Conservation (phyloP, 2,888 invertebrate genomes). For the Scotopteryx bipunctaria region DNA sequence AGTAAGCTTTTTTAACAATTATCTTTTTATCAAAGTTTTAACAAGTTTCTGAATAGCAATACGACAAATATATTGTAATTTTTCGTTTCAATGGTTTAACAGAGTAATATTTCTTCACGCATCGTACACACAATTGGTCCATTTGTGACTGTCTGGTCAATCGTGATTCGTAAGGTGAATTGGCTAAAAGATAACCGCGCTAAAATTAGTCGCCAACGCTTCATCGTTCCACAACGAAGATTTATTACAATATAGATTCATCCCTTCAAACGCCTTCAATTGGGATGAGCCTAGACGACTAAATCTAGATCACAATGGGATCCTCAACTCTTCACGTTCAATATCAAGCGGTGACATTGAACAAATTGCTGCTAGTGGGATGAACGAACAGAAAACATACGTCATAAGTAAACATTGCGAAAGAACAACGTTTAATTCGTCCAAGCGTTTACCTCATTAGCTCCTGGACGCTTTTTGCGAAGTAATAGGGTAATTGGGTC, state of each 20-base stretch:
- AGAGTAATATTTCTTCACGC: slow-evolving; percentile 10
- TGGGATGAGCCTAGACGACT: slow-evolving; percentile 2
- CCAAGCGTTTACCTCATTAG: slow-evolving; percentile 59
- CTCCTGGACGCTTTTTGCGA: slow-evolving; percentile 47
- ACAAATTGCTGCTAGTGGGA: slow-evolving; percentile 25
- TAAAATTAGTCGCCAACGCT: slow-evolving; percentile 12
- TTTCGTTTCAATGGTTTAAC: not conserved
- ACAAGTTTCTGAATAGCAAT: no score
- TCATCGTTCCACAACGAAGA: slow-evolving; percentile 20
- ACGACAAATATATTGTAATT: not conserved
- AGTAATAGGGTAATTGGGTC: slow-evolving; percentile 48
- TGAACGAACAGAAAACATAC: slow-evolving; percentile 6
- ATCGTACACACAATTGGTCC: slow-evolving; percentile 3
- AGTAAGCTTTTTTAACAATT: no score
- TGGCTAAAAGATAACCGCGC: slow-evolving; percentile 1
- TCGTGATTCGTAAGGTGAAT: not conserved
- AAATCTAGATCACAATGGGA: slow-evolving; percentile 19
- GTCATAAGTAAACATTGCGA: slow-evolving; percentile 45
- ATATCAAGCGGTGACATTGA: slow-evolving; percentile 26
- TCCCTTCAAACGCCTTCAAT: slow-evolving; percentile 30
- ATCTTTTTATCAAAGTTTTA: no score
- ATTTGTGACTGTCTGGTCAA: not conserved
- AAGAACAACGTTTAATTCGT: slow-evolving; percentile 38
- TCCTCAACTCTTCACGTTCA: slow-evolving; percentile 14
- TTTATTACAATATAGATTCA: slow-evolving; percentile 26